phyloP scores from a whole-genome alignment of 2,113 vertebrate species.

The Trogon melanurus region DNA sequence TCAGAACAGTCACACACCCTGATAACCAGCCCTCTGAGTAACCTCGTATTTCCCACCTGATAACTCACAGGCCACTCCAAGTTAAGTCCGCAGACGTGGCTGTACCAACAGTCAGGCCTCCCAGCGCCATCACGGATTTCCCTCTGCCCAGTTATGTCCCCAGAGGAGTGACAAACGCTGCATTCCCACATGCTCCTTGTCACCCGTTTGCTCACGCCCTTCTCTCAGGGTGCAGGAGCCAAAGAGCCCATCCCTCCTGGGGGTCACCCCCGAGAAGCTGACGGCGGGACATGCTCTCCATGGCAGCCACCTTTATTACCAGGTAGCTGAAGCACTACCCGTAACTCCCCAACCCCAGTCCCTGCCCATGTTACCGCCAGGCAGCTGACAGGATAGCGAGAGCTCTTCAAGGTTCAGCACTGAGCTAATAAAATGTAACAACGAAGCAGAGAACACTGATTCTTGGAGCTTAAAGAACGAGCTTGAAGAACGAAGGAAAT shows the following conservation, averaged over 20 bases:
- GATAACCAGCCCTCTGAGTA: neutral
- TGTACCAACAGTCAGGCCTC: fast-evolving
- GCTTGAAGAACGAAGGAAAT: neutral
- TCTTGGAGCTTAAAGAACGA: neutral
- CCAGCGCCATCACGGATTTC: too few relatives aligned
- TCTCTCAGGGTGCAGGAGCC: neutral
- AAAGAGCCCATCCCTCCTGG: too few relatives aligned
- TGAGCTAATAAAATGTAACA: neutral
- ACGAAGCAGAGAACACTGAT: neutral
- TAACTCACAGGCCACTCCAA: fast-evolving
- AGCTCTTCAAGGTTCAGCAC: neutral
- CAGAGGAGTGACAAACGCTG: fast-evolving
- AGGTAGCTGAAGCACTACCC: neutral
- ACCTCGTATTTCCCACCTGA: neutral
- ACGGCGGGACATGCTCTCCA: neutral
- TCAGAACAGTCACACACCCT: neutral
- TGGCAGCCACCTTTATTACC: neutral
- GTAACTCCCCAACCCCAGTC: neutral
- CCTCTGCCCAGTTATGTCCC: neutral
- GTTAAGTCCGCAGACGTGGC: neutral
- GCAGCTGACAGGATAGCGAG: neutral
- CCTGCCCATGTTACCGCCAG: neutral
- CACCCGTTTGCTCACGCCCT: neutral
- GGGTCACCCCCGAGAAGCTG: neutral
- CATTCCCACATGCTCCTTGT: neutral